phyloP scores from a whole-genome alignment of 2,888 invertebrate species.

The Synergus laeviventris region DNA sequence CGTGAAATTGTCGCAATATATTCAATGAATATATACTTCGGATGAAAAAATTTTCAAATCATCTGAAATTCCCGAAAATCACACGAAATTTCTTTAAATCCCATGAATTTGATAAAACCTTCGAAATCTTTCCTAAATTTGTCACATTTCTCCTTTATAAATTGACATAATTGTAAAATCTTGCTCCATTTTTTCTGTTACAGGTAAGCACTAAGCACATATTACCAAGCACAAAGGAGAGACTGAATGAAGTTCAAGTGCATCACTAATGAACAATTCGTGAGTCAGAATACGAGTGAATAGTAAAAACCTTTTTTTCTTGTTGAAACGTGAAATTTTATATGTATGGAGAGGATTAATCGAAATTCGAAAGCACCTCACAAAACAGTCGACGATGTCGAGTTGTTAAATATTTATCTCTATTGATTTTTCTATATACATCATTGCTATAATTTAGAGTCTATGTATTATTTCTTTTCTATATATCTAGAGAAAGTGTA shows the following conservation, averaged over 20 bases:
- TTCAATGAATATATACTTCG: too few species aligned
- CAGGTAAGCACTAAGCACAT: conserved; percentile 53
- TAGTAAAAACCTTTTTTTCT: background rate
- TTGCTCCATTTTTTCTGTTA: conserved; percentile 50
- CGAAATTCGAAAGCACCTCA: conserved; percentile 25
- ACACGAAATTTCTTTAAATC: too few species aligned
- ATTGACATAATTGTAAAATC: background rate
- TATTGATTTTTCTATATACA: conserved; percentile 16
- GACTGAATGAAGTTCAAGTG: background rate
- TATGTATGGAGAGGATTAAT: conserved; percentile 13
- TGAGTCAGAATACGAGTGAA: conserved; percentile 13
- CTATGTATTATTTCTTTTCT: conserved; percentile 26
- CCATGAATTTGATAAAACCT: too few species aligned
- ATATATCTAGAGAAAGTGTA: background rate
- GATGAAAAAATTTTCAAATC: too few species aligned
- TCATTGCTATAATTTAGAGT: conserved; percentile 22
- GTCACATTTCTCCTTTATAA: too few species aligned
- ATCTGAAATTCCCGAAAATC: too few species aligned
- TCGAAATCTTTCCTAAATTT: too few species aligned
- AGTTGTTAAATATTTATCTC: conserved; percentile 35
- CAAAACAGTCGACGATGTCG: conserved; percentile 18
- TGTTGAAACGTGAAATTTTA: background rate
- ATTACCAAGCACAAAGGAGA: background rate
- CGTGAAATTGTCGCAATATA: too few species aligned
- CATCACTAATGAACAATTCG: conserved; percentile 2